Evolutionary conservation across 2,888 invertebrate genomes (phyloP).

Genomic region (Acanthosepion lycidas): DNA sequence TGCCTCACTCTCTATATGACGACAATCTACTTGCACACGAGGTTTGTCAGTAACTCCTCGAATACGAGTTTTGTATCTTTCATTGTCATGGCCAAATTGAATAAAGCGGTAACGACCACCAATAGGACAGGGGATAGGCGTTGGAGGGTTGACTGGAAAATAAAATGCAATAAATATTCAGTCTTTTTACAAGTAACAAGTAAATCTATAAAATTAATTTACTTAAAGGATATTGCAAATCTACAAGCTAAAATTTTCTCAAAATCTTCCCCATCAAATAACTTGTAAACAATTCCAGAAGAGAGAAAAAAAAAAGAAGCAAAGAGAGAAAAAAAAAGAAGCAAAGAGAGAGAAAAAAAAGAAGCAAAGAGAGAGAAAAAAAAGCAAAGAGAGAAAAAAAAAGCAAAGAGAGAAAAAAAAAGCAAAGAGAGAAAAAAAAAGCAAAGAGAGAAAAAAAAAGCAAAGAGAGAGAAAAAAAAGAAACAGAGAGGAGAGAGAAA

Average conservation of each 20-base stretch:
- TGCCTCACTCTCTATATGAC: conserved; percentile 94
- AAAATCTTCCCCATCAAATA: too few species aligned
- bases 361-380: background rate
- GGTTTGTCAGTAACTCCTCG: conserved; percentile 95
- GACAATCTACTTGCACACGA: conserved; percentile 92
- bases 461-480: too few species aligned
- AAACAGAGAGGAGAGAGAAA: too few species aligned
- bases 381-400: too few species aligned
- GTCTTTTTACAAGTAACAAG: background rate
- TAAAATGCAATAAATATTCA: background rate
- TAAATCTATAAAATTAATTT: background rate
- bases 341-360: background rate
- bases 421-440: background rate
- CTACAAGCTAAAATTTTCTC: too few species aligned
- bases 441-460: too few species aligned
- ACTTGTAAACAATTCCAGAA: too few species aligned
- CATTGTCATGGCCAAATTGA: conserved; percentile 79
- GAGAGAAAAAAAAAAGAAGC: too few species aligned
- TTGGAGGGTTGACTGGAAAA: conserved; percentile 78
- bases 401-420: background rate
- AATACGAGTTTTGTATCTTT: conserved; percentile 89
- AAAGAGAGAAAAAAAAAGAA: background rate
- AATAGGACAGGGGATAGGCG: conserved; percentile 93
- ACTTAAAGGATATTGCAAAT: background rate
- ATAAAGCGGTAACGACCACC: conserved; percentile 97